Evolutionary conservation across 2,113 vertebrate species (phyloP), one percentile per base, ranked within the genome.

Genomic region (Nyctibius bracteatus): DNA sequence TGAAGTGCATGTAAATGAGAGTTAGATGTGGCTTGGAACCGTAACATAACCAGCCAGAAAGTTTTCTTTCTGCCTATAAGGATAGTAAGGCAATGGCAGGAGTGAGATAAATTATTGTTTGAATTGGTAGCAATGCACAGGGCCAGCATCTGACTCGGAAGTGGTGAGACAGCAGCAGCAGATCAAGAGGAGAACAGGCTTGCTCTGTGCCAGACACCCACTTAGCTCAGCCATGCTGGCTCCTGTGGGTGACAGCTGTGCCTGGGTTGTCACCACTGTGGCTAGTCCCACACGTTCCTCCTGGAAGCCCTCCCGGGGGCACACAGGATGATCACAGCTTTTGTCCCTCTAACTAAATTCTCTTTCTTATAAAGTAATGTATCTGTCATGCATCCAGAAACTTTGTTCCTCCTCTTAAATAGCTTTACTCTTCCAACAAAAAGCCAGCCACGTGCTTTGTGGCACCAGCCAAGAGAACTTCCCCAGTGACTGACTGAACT

Each of bases 391-490:
- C 14, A 47, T 33, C 43, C 59, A 68, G 71, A 86, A 81, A 14
- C 33, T 30, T 67, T 57, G 8, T 46, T 41, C n/a, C 20, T 82
- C 25, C 52, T 68, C 30, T 43, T 24, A 67, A 41, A 51, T 20
- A 78, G 15, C 37, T 43, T 33, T 57, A 47, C 20, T 81, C 9
- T 54, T 39, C 47, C 59, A 70, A 43, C 10, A 78, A 51, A 67
- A 74, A 31, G 4, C 8, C 5, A 5, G 4, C 37, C 0, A 0
- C 0, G 1, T 52, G 39, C 17, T 37, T 70, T 21, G 9, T 51
- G 7, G 47, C 44, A 78, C 7, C 1, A 1, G 20, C 49, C 43
- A 31, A 52, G 16, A 67, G 46, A 77, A 51, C 28, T 59, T 72
- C 18, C 19, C 23, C 14, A 57, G 30, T 0, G 2, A 52, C 5